Evolutionary conservation across 2,888 invertebrate species (phyloP), one percentile per base, ranked within the genome.

Genomic region (Pristionchus mayeri): DNA sequence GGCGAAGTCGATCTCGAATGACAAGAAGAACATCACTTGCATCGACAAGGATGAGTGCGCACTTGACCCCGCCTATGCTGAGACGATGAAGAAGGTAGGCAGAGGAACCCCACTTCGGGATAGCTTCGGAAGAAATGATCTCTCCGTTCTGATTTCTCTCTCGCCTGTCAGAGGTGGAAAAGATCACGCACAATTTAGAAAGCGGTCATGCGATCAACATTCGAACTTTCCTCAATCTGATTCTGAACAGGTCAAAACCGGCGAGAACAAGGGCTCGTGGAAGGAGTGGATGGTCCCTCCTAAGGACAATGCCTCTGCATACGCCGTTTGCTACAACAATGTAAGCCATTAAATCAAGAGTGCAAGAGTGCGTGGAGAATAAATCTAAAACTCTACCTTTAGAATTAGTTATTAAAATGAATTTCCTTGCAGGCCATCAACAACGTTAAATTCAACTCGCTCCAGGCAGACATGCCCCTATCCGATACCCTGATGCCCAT

Each of bases 201-300:
- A n/a, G n/a, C n/a, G n/a, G n/a, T n/a, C n/a, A n/a, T n/a, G n/a
- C n/a, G n/a, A n/a, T n/a, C n/a, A n/a, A n/a, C n/a, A n/a, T n/a
- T n/a, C n/a, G n/a, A n/a, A n/a, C n/a, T n/a, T n/a, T n/a, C n/a
- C n/a, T n/a, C n/a, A n/a, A n/a, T n/a, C 13, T 6, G 44, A 44
- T 44, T 44, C 44, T 44, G 44, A 44, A 44, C 71, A 83, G 83
- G 48, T 71, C 18, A 52, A 21, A 18, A 48, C 48, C 2, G 67
- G 83, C 4, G n/a, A 50, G 9, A 52, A 83, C 34, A 71, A 48
- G 50, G 83, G 83, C 16, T 9, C 30, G 18, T 83, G 67, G 71
- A 71, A 83, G 50, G 52, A 83, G 6, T 67, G 67, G 83, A 84
- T 84, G 84, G 84, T 84, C 1, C 21, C 75, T 9, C 84, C 84